A percentile compares a stretch with the other conserved stretches of the same genome.
These are phyloP conservation scores for Criorhina ranunculi DNA, from an alignment of 2,888 invertebrate species.

Conservation along the genomic window DNA sequence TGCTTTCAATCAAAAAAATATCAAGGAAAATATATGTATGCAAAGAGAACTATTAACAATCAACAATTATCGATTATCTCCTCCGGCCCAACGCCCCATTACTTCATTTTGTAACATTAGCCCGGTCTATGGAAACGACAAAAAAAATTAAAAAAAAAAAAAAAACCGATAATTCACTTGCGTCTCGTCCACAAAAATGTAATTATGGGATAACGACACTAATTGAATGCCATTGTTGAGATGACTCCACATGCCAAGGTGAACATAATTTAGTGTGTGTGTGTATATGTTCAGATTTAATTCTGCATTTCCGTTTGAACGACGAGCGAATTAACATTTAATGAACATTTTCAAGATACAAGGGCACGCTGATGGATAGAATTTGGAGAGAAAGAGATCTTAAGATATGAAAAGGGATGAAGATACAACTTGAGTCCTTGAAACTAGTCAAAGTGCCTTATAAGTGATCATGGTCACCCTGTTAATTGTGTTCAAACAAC, in stretches of 20 bases:
- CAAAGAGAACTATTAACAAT: neutral
- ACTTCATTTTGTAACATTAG: constrained; percentile 1
- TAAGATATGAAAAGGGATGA: constrained; percentile 2
- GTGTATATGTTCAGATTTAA: constrained; percentile 62
- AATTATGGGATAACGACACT: constrained; percentile 73
- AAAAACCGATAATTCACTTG: constrained; percentile 54
- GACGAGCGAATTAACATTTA: constrained; percentile 21
- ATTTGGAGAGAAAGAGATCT: constrained; percentile 6
- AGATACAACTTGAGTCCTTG: no score
- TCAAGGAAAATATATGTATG: neutral
- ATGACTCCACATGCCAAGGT: constrained; percentile 69
- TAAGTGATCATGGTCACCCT: no score
- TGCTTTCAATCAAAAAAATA: neutral
- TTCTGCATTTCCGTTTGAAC: constrained; percentile 66
- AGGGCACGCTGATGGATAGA: constrained; percentile 4
- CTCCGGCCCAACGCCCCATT: neutral
- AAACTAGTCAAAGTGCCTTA: no score
- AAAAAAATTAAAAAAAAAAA: neutral
- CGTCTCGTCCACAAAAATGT: constrained; percentile 57
- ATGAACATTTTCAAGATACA: constrained; percentile 16
- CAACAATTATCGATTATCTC: constrained; percentile 17
- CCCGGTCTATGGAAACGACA: neutral
- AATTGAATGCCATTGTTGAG: constrained; percentile 69
- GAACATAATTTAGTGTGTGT: constrained; percentile 59
- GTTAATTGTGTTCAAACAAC: no score